phyloP scores from a whole-genome alignment of 1,140 invertebrate species.

The Drosophila insularis region DNA sequence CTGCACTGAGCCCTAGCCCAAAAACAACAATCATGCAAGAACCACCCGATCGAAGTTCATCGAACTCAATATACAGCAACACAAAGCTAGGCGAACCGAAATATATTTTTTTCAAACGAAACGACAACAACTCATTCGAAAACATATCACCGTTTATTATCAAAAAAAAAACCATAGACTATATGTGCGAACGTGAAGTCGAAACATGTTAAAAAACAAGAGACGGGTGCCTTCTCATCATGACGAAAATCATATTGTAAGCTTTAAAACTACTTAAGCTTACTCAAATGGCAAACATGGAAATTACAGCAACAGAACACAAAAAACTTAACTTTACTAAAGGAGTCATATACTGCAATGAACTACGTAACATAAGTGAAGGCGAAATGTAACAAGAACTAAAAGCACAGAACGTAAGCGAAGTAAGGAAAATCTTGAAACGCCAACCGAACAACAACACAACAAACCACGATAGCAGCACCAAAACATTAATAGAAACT shows the following conservation, averaged over 20 bases:
- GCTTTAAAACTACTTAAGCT: too few relatives aligned
- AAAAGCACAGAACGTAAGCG: background rate
- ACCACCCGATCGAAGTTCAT: too few relatives aligned
- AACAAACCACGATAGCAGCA: background rate
- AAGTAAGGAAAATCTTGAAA: background rate
- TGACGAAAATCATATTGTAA: too few relatives aligned
- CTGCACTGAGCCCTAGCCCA: too few relatives aligned
- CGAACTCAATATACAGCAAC: too few relatives aligned
- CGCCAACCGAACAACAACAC: background rate
- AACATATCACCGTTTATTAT: conserved; percentile 1
- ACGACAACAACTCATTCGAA: background rate
- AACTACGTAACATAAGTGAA: background rate
- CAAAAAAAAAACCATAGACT: conserved; percentile 1
- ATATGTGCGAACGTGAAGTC: background rate
- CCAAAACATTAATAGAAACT: background rate
- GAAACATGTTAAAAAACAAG: conserved; percentile 1
- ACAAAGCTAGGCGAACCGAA: too few relatives aligned
- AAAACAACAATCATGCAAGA: too few relatives aligned
- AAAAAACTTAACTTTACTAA: too few relatives aligned
- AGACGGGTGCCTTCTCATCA: background rate
- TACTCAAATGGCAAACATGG: too few relatives aligned
- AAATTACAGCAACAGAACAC: too few relatives aligned
- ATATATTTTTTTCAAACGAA: too few relatives aligned
- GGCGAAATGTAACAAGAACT: background rate
- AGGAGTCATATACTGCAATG: too few relatives aligned